These are phyloP conservation scores for Neotoma lepida DNA, from an alignment of 2,113 vertebrate genomes.

Conservation along the genomic window DNA sequence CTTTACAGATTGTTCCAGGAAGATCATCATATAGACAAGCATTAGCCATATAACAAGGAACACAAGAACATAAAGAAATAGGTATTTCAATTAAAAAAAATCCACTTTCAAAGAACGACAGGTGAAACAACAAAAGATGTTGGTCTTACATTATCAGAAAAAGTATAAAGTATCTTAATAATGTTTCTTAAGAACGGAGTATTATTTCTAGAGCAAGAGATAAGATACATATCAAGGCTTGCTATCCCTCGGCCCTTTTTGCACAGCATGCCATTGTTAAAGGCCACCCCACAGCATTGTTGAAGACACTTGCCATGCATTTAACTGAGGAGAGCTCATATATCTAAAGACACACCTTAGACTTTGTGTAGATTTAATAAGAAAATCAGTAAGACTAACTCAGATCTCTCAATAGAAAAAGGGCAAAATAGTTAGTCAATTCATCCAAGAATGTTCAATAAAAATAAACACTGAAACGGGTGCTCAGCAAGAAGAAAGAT, in stretches of 20 bases:
- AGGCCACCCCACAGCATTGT: not conserved
- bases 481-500: not conserved
- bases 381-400: conserved; percentile 24
- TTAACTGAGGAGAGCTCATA: not conserved
- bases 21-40: not conserved
- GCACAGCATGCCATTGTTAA: not conserved
- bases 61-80: not conserved
- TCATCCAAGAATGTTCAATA: not conserved
- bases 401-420: not conserved
- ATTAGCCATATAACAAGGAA: not conserved
- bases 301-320: not conserved
- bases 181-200: conserved; percentile 28
- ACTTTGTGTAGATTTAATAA: not conserved
- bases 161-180: conserved; percentile 13
- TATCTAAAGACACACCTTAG: not conserved
- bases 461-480: conserved; percentile 10
- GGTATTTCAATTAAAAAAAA: conserved; percentile 1
- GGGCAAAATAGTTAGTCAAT: conserved; percentile 12
- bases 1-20: not conserved
- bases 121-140: conserved; percentile 9
- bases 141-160: not conserved
- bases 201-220: conserved; percentile 33
- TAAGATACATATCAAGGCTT: conserved; percentile 12
- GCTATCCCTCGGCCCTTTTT: not conserved
- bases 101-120: not conserved